Evolutionary conservation across 37 sponge, comb jelly and placozoan genomes (phyloP), one percentile per base, ranked within the genome.

Genomic region (Amphimedon queenslandica): DNA sequence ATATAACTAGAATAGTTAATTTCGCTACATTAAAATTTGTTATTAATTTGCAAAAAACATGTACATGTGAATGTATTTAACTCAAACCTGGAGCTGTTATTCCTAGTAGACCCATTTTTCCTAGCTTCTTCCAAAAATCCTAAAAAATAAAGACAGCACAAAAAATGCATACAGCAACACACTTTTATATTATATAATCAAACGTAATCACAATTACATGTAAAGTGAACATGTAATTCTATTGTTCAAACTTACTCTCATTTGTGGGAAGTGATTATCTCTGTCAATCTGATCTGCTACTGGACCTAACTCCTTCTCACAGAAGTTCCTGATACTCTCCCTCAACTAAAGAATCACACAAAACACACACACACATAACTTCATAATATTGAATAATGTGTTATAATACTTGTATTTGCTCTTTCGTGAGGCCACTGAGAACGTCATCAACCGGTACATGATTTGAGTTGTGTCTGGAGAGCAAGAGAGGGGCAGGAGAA

Each of bases 91-190:
- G 95, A 29, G 93, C 93, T 2, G 99, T 98, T 69, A 98, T 87
- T 0, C 99, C 99, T 1, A 89, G 82, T 5, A 94, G 73, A 0
- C 99, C 99, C 87, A 92, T 71, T 38, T 73, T 72, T 1, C 99
- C 99, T 21, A 92, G 81, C 82, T 94, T 86, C 81, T 72, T 82
- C 93, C 93, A 94, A 51, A 98, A 94, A 36, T 84, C 53, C 53
- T 47, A 47, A 47, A 18, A 13, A 47, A 18, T 47, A 47, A 13
- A 47, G 13, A 47, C 13, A 13, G 13, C 53, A 47, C 13, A 8
- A 8, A 18, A 18, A 47, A 47, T 47, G 13, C 53, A 8, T 47
- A n/a, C n/a, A 47, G 53, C 53, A 8, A 47, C 53, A 47, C 53
- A 8, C 53, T n/a, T n/a, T n/a, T n/a, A n/a, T n/a, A n/a, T n/a